Conservation (phyloP, 1,140 invertebrate species). For the Pteromalus puparum region DNA sequence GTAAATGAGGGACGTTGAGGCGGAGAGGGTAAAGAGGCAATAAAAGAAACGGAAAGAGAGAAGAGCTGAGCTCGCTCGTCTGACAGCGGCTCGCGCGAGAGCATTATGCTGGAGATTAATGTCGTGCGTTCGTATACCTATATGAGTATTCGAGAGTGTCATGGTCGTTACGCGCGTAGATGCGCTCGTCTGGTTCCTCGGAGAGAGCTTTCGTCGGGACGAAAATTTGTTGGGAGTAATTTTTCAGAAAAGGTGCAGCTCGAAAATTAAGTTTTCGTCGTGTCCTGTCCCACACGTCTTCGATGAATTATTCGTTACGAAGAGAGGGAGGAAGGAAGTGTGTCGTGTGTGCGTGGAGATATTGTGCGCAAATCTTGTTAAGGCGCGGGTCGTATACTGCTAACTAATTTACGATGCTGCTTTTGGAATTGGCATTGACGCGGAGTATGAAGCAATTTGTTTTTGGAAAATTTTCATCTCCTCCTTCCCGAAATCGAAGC, state of each 20-base stretch:
- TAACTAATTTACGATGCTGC: conserved; percentile 29
- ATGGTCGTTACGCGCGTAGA: conserved; percentile 56
- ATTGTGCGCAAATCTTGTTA: conserved; percentile 45
- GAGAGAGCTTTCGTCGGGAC: conserved; percentile 56
- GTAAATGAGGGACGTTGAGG: conserved; percentile 24
- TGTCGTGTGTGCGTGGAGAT: not conserved
- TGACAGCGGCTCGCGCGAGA: conserved; percentile 53
- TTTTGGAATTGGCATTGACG: conserved; percentile 25
- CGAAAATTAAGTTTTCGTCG: conserved; percentile 51
- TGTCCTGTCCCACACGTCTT: conserved; percentile 17
- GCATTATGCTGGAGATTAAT: conserved; percentile 70
- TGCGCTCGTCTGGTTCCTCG: conserved; percentile 44
- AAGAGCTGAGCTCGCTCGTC: conserved; percentile 16
- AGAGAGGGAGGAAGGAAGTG: not conserved
- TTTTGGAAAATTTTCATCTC: not conserved
- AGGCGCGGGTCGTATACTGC: not conserved
- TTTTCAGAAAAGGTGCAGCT: conserved; percentile 42
- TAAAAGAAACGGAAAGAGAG: conserved; percentile 44
- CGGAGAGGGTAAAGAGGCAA: conserved; percentile 39
- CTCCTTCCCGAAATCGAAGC: not conserved
- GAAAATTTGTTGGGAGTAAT: conserved; percentile 60
- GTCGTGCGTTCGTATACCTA: conserved; percentile 57
- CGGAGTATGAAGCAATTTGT: conserved; percentile 35
- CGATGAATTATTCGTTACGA: conserved; percentile 30
- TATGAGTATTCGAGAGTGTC: conserved; percentile 33